Percentiles rank a stretch among this genome's conserved stretches.
phyloP scores from a whole-genome alignment of 1,140 invertebrate species.

The Heterodera schachtii region DNA sequence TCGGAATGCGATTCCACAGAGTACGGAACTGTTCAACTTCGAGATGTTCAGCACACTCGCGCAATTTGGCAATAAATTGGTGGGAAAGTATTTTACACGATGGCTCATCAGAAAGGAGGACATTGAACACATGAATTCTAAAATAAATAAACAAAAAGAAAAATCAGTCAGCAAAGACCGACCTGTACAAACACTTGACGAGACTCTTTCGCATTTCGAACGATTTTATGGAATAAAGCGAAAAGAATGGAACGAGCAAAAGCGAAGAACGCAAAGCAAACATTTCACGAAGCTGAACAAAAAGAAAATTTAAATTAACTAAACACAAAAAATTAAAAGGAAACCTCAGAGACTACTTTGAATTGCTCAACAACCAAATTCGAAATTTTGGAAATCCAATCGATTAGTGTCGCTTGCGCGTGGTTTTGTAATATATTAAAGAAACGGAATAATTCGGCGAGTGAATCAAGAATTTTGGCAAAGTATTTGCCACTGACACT shows the following conservation, averaged over 20 bases:
- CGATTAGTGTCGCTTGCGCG: conserved; percentile 7
- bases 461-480: conserved; percentile 23
- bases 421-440: conserved; percentile 6
- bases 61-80: conserved; percentile 10
- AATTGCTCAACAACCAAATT: conserved; percentile 12
- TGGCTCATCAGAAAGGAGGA: conserved; percentile 19
- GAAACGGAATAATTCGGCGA: conserved; percentile 19
- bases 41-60: background rate
- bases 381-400: conserved; percentile 20
- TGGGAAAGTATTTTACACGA: background rate
- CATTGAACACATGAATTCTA: conserved; percentile 14
- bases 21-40: conserved; percentile 17
- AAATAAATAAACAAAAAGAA: background rate
- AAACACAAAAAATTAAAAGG: background rate
- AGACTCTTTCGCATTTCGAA: conserved; percentile 18
- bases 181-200: conserved; percentile 25
- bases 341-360: conserved; percentile 22
- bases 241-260: conserved; percentile 18
- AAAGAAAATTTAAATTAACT: background rate
- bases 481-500: conserved; percentile 35
- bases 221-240: conserved; percentile 24
- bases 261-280: conserved; percentile 19
- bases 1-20: conserved; percentile 20
- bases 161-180: background rate
- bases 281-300: conserved; percentile 9